phyloP scores from a whole-genome alignment of 2,797 vertebrate species.

The Myoxocephalus aenaeus region DNA sequence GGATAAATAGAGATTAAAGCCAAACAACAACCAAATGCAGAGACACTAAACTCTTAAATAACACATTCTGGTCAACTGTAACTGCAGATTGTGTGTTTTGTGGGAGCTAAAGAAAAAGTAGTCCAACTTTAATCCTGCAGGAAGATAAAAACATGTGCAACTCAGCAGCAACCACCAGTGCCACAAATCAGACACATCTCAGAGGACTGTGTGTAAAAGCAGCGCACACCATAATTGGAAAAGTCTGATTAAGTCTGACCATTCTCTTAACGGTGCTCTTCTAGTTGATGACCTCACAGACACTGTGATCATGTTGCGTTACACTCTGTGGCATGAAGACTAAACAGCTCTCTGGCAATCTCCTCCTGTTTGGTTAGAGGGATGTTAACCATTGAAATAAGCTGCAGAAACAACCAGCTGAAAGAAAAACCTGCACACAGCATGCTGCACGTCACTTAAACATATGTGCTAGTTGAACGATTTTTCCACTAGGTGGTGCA shows the following conservation, averaged over 20 bases:
- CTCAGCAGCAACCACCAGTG: too few species aligned
- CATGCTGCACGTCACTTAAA: neutral
- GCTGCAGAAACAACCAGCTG: neutral
- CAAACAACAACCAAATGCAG: neutral
- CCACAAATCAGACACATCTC: too few species aligned
- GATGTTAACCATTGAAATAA: neutral
- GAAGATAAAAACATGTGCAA: too few species aligned
- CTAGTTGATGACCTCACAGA: neutral
- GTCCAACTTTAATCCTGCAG: too few species aligned
- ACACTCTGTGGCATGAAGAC: neutral
- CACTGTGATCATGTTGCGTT: neutral
- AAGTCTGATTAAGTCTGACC: neutral
- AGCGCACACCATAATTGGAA: too few species aligned
- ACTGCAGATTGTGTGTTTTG: conserved; percentile 30
- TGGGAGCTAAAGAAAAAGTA: conserved; percentile 15
- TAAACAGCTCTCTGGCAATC: neutral
- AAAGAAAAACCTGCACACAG: neutral
- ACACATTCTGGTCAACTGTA: conserved; percentile 1
- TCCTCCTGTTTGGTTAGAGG: neutral
- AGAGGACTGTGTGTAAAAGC: too few species aligned
- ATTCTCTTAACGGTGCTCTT: neutral
- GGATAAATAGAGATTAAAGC: conserved; percentile 18
- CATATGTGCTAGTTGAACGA: neutral
- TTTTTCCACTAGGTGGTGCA: conserved; percentile 56
- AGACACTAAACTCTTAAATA: conserved; percentile 23